Evolutionary conservation across 37 sponge, comb jelly and placozoan genomes (phyloP).

Genomic region (Chondrilla cf. caribensis): DNA sequence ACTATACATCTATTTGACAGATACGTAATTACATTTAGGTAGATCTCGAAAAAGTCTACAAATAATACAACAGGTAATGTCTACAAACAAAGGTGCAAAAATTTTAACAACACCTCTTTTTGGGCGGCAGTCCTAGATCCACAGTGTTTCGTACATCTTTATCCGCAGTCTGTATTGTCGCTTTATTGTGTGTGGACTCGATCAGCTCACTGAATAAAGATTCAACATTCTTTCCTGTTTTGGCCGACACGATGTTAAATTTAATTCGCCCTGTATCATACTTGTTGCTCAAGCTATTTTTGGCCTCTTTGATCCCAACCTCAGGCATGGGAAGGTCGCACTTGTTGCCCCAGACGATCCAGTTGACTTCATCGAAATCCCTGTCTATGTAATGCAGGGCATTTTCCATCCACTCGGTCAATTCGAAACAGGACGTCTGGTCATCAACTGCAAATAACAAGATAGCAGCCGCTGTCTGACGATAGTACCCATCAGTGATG

Average conservation of each 20-base stretch:
- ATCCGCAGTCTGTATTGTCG: no score
- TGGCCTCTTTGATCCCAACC: constrained; percentile 16
- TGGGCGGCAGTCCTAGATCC: no score
- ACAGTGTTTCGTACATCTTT: no score
- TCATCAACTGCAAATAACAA: constrained; percentile 73
- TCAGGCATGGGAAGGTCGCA: constrained; percentile 41
- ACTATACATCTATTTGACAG: no score
- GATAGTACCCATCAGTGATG: constrained; percentile 64
- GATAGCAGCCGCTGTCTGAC: constrained; percentile 61
- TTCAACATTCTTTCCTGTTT: constrained; percentile 65
- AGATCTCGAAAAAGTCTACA: no score
- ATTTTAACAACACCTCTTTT: no score
- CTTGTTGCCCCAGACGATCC: constrained; percentile 64
- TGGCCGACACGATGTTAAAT: constrained; percentile 48
- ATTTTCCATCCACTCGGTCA: constrained; percentile 64
- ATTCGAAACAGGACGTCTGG: constrained; percentile 39
- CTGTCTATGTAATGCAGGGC: constrained; percentile 22
- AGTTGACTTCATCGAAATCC: constrained; percentile 28
- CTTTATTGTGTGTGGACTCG: background rate
- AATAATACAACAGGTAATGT: no score
- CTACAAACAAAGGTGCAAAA: no score
- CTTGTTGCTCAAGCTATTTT: background rate
- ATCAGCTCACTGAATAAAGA: constrained; percentile 31
- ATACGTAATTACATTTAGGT: no score
- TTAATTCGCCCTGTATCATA: background rate